phyloP scores from a whole-genome alignment of 2,797 vertebrate species.

The Darevskia nairensis region DNA sequence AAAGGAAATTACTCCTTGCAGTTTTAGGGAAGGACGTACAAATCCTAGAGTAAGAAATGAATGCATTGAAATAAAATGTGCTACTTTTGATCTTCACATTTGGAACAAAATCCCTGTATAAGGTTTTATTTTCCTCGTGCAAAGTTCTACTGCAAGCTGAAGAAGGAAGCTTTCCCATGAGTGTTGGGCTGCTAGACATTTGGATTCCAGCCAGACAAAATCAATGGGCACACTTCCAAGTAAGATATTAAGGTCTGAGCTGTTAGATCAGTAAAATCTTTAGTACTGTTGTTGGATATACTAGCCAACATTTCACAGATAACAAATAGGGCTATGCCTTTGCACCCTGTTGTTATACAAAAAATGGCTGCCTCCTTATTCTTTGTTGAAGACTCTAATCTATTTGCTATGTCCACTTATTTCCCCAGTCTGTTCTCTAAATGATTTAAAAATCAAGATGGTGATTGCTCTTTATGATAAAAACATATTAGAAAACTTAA shows the following conservation, averaged over 20 bases:
- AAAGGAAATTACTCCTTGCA: conserved; percentile 7
- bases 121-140: background rate
- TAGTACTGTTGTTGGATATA: background rate
- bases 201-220: background rate
- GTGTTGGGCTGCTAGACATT: background rate
- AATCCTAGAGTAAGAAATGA: conserved; percentile 9
- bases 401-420: background rate
- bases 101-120: background rate
- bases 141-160: background rate
- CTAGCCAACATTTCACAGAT: background rate
- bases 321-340: background rate
- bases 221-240: conserved; percentile 5
- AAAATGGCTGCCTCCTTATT: background rate
- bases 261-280: conserved; percentile 18
- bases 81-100: background rate
- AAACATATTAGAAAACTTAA: background rate
- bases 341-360: background rate
- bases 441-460: background rate
- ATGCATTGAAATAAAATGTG: background rate
- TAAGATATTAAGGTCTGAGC: background rate
- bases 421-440: background rate
- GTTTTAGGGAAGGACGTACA: background rate
- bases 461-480: background rate
- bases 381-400: background rate
- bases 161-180: background rate